phyloP scores from a whole-genome alignment of 1,140 invertebrate species.

The Drosophila subobscura region DNA sequence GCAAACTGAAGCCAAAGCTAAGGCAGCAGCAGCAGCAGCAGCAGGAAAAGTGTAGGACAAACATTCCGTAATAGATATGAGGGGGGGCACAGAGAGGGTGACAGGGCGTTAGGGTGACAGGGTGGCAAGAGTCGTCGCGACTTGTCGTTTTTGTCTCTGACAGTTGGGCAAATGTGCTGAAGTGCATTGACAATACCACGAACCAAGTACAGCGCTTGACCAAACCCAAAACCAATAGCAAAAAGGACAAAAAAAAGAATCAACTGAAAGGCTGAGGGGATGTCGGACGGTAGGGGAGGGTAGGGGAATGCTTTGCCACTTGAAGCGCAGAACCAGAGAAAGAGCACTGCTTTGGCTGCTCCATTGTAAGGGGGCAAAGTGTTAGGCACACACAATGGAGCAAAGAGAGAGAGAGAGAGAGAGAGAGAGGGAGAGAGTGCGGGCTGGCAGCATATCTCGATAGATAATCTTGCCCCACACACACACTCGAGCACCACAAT shows the following conservation, averaged over 20 bases:
- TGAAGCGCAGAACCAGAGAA: conserved; percentile 16
- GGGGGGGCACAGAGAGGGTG: conserved; percentile 1
- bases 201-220: conserved; percentile 60
- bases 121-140: conserved; percentile 35
- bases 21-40: conserved; percentile 12
- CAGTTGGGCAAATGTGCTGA: conserved; percentile 75
- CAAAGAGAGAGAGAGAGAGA: background rate
- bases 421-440: background rate
- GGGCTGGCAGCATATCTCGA: conserved; percentile 30
- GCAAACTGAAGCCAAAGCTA: conserved; percentile 20
- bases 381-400: conserved; percentile 53
- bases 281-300: background rate
- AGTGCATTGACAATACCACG: conserved; percentile 77
- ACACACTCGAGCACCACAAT: conserved; percentile 7
- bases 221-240: conserved; percentile 42
- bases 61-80: conserved; percentile 71
- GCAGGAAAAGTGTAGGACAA: conserved; percentile 71
- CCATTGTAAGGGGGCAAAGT: conserved; percentile 56
- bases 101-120: no score
- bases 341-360: conserved; percentile 12
- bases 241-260: conserved; percentile 2
- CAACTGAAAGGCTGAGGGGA: background rate
- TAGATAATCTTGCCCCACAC: conserved; percentile 43
- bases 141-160: conserved; percentile 69
- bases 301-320: conserved; percentile 27